A percentile compares a stretch with the other conserved stretches of the same genome.
Evolutionary conservation across 2,888 invertebrate genomes (phyloP).

Genomic region (Dicycla oo): DNA sequence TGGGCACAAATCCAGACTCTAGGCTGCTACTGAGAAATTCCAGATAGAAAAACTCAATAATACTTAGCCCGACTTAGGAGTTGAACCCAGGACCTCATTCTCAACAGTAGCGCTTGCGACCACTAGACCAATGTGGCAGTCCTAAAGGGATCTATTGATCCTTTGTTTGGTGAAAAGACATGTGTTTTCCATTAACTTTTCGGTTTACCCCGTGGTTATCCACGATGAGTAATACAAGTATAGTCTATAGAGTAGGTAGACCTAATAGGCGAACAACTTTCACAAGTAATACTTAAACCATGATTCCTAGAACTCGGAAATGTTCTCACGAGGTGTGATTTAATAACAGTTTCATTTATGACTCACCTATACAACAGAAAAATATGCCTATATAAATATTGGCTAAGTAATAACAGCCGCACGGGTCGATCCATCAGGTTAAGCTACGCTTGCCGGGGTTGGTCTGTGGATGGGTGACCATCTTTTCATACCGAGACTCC

Average conservation of each 20-base stretch:
- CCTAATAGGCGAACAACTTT: slow-evolving; percentile 20
- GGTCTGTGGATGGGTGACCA: too few species aligned
- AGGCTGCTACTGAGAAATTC: neutral
- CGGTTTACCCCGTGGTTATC: neutral
- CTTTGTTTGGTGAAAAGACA: neutral
- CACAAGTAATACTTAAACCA: slow-evolving; percentile 20
- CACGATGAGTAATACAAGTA: slow-evolving; percentile 17
- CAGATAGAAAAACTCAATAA: too few species aligned
- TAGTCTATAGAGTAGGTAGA: too few species aligned
- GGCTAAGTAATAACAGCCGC: too few species aligned
- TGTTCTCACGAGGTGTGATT: neutral
- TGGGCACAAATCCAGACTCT: neutral
- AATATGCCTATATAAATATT: too few species aligned
- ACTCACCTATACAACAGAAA: slow-evolving; percentile 30
- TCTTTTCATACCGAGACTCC: too few species aligned
- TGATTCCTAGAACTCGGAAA: slow-evolving; percentile 16
- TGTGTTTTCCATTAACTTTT: neutral
- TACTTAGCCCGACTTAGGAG: neutral
- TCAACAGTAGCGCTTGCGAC: too few species aligned
- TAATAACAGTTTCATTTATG: slow-evolving; percentile 26
- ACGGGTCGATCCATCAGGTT: too few species aligned
- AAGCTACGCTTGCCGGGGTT: too few species aligned
- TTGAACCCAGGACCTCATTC: neutral
- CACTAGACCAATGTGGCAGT: neutral
- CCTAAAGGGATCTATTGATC: neutral